Evolutionary conservation across 2,797 vertebrate genomes (phyloP).

Genomic region (Neosilurus hyrtlii): DNA sequence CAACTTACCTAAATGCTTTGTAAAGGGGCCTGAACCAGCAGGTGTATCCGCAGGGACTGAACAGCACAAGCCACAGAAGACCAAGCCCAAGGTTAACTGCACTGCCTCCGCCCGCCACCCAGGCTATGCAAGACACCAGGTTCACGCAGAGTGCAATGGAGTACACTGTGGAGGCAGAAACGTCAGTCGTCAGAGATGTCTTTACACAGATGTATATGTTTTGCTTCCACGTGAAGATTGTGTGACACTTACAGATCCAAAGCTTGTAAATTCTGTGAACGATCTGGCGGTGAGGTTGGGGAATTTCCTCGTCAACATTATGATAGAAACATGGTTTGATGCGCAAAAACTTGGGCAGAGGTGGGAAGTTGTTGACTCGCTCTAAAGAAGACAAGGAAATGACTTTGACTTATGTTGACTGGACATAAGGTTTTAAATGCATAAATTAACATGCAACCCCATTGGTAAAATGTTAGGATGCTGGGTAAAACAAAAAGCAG

Average conservation of each 20-base stretch:
- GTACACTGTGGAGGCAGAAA: slow-evolving; percentile 78
- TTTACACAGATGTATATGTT: background rate
- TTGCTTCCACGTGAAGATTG: background rate
- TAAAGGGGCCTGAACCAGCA: slow-evolving; percentile 96
- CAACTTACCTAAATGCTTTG: slow-evolving; percentile 90
- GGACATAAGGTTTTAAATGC: background rate
- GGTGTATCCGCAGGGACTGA: slow-evolving; percentile 88
- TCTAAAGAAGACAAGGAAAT: slow-evolving; percentile 66
- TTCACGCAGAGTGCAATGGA: slow-evolving; percentile 82
- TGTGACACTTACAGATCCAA: slow-evolving; percentile 84
- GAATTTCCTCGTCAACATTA: slow-evolving; percentile 90
- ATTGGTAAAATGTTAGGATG: too few relatives aligned
- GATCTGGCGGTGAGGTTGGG: slow-evolving; percentile 77
- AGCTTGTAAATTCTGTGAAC: slow-evolving; percentile 86
- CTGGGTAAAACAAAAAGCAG: too few relatives aligned
- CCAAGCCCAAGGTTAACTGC: slow-evolving; percentile 85
- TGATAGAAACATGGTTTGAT: slow-evolving; percentile 96
- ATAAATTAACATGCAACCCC: too few relatives aligned
- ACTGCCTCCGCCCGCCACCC: slow-evolving; percentile 83
- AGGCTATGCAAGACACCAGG: slow-evolving; percentile 87
- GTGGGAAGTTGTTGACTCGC: slow-evolving; percentile 89
- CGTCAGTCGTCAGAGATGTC: background rate
- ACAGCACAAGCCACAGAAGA: slow-evolving; percentile 88
- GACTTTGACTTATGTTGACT: background rate
- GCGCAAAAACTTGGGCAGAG: slow-evolving; percentile 81